Evolutionary conservation across 2,113 vertebrate genomes (phyloP), one percentile per base, ranked within the genome.

Genomic region (Actenoides lindsayi): DNA sequence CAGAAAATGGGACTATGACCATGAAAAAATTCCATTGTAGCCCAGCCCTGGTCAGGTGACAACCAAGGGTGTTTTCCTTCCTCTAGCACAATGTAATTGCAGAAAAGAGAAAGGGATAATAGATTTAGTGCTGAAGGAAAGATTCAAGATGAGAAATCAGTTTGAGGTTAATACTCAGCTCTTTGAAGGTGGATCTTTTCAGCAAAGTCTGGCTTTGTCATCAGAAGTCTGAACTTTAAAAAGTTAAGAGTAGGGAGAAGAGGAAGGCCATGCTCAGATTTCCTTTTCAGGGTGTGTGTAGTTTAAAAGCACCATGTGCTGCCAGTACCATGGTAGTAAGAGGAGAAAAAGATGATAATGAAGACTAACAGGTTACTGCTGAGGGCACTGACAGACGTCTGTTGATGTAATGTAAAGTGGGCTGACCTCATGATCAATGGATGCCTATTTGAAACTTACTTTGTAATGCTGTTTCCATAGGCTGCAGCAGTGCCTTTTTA

Each of bases 111-210:
- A 80, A 50, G 24, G 83, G 31, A 28, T 59, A 73, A 89, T 67
- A 51, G 77, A 92, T 89, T 70, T 69, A 89, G 76, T 80, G 73
- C 20, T 9, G 5, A 44, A 88, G 82, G 76, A 89, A 96, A 82
- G 53, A 57, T 37, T 50, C 28, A n/a, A 83, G 93, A 86, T 94
- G 86, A 95, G 95, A 95, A 96, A 90, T 97, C 83, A 74, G 30
- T 86, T 76, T 37, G 71, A 81, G 71, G 76, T 80, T 86, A 89
- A 83, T 95, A 70, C 25, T 77, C 15, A 31, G 31, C 39, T 83
- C 89, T 92, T 92, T 92, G 76, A 94, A 94, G 89, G 39, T 63
- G 56, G 68, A 81, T 76, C 21, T 87, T 75, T 93, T 78, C 56
- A 46, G 48, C 62, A 10, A 82, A 59, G 63, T 85, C 76, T 95